These are phyloP conservation scores for Celastrina argiolus DNA, from an alignment of 2,888 invertebrate species.

Conservation along the genomic window DNA sequence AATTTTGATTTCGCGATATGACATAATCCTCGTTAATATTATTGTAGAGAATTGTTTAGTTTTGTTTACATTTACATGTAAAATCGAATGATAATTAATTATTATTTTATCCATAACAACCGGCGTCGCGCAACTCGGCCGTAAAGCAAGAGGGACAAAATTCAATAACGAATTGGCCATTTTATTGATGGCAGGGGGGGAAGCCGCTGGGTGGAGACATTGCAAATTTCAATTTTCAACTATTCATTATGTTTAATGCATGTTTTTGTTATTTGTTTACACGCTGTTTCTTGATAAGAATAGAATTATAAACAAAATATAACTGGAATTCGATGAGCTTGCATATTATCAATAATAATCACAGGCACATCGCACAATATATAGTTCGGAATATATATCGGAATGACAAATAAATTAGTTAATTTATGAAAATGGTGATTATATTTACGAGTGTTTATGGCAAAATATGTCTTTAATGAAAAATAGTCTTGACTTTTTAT, in stretches of 20 bases:
- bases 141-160: slow-evolving; percentile 69
- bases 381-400: no score
- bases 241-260: slow-evolving; percentile 69
- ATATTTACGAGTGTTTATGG: no score
- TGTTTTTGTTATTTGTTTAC: slow-evolving; percentile 56
- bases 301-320: slow-evolving; percentile 5
- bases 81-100: slow-evolving; percentile 59
- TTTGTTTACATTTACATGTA: slow-evolving; percentile 69
- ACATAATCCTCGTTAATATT: slow-evolving; percentile 66
- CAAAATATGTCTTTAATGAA: no score
- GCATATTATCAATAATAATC: background rate
- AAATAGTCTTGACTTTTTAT: no score
- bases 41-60: slow-evolving; percentile 51
- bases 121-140: slow-evolving; percentile 72
- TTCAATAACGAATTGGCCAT: slow-evolving; percentile 79
- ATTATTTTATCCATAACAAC: slow-evolving; percentile 65
- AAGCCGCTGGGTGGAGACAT: slow-evolving; percentile 70
- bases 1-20: slow-evolving; percentile 60
- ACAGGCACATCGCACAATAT: background rate
- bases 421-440: no score
- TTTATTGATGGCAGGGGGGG: slow-evolving; percentile 77
- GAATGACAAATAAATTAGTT: no score
- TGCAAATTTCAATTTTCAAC: slow-evolving; percentile 29
- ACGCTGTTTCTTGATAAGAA: slow-evolving; percentile 34
- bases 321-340: background rate